Evolutionary conservation across 2,113 vertebrate genomes (phyloP).

Genomic region (Nannobrachium achirus): DNA sequence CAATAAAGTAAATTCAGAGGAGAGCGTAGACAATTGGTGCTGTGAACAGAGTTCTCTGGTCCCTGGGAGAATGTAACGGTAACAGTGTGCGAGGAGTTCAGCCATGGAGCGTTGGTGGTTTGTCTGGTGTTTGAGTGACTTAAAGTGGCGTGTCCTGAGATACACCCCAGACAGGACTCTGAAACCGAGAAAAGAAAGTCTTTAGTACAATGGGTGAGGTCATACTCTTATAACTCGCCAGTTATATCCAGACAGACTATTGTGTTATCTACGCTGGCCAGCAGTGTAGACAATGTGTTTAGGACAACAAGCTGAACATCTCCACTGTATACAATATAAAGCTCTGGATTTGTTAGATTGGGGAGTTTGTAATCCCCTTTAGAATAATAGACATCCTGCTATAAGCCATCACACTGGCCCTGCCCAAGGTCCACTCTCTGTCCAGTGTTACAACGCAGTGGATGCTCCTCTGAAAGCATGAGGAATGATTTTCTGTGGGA

Average conservation of each 20-base stretch:
- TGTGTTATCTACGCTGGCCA: slow-evolving; percentile 17
- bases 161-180: slow-evolving; percentile 7
- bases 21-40: not conserved
- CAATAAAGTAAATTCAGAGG: not conserved
- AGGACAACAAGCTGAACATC: slow-evolving; percentile 54
- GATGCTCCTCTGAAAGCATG: slow-evolving; percentile 39
- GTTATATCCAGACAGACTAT: slow-evolving; percentile 12
- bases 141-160: slow-evolving; percentile 7
- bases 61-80: not conserved
- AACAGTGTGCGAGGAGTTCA: slow-evolving; percentile 1
- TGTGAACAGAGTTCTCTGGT: not conserved
- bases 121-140: slow-evolving; percentile 5
- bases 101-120: not conserved
- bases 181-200: not conserved
- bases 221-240: not conserved
- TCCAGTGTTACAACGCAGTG: slow-evolving; percentile 40
- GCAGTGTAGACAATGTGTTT: slow-evolving; percentile 54
- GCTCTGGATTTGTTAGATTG: slow-evolving; percentile 67
- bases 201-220: slow-evolving; percentile 17
- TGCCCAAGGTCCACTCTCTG: slow-evolving; percentile 53
- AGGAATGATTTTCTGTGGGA: slow-evolving; percentile 6
- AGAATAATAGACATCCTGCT: slow-evolving; percentile 72
- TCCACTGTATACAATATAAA: slow-evolving; percentile 60
- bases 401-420: slow-evolving; percentile 54
- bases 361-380: slow-evolving; percentile 62